A percentile compares a stretch with the other conserved stretches of the same genome.
phyloP scores from a whole-genome alignment of 1,140 invertebrate genomes.

The Zaprionus inermis region DNA sequence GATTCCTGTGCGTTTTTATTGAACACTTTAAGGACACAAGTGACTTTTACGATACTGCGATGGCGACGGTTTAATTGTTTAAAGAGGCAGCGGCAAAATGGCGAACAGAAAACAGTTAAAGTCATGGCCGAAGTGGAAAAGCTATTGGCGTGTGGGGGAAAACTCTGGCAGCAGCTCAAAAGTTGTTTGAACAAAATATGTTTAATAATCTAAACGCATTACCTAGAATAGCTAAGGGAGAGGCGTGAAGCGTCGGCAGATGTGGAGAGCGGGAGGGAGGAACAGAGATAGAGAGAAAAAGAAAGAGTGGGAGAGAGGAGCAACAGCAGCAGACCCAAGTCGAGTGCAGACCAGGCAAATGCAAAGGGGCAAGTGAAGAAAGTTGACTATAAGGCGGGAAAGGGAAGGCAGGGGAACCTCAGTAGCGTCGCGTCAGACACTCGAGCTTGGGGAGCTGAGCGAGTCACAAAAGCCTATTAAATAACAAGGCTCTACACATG shows the following conservation, averaged over 20 bases:
- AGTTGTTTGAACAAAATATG: conserved; percentile 64
- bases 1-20: conserved; percentile 53
- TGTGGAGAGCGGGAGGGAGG: not conserved
- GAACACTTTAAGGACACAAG: conserved; percentile 61
- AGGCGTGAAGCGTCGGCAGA: too few relatives aligned
- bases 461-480: conserved; percentile 78
- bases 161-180: conserved; percentile 23
- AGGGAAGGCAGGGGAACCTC: not conserved
- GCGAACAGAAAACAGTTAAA: not conserved
- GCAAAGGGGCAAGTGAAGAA: not conserved
- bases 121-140: not conserved
- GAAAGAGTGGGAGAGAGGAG: not conserved
- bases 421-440: conserved; percentile 17
- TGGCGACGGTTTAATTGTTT: conserved; percentile 45
- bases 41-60: conserved; percentile 7
- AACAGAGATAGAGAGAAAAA: not conserved
- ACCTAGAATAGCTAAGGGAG: conserved; percentile 53
- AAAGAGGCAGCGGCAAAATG: conserved; percentile 20
- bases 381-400: not conserved
- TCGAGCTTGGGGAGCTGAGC: conserved; percentile 34
- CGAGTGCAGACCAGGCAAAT: conserved; percentile 33
- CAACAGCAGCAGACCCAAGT: not conserved
- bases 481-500: conserved; percentile 77
- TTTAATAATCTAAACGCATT: conserved; percentile 81
- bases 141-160: not conserved